Evolutionary conservation across 1,140 invertebrate species (phyloP).

Genomic region (Micrasema longulum): DNA sequence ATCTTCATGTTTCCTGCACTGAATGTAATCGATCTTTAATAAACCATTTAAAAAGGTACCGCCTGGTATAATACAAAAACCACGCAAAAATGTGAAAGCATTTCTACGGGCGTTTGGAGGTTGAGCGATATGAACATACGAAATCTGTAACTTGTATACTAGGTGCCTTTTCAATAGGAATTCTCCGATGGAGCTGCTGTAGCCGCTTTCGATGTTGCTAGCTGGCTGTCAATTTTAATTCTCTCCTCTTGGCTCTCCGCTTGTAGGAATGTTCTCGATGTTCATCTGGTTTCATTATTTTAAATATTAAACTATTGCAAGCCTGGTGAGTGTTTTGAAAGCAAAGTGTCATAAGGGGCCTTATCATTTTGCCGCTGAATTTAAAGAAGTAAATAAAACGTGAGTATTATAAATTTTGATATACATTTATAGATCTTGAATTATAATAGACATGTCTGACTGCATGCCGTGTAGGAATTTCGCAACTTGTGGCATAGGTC

Average conservation of each 20-base stretch:
- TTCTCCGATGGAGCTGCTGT: not conserved
- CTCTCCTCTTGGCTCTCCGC: slow-evolving; percentile 11
- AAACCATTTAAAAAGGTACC: not conserved
- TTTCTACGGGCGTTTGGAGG: slow-evolving; percentile 68
- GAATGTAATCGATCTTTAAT: not conserved
- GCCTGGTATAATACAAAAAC: not conserved
- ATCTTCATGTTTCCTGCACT: slow-evolving; percentile 10
- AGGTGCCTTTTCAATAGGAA: slow-evolving; percentile 15
- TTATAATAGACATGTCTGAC: slow-evolving; percentile 13
- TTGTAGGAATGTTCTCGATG: slow-evolving; percentile 30
- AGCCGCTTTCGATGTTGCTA: slow-evolving; percentile 29
- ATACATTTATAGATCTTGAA: slow-evolving; percentile 1
- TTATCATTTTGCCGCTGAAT: slow-evolving; percentile 40
- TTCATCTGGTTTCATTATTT: slow-evolving; percentile 41
- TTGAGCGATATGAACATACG: no score
- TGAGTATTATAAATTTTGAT: slow-evolving; percentile 24
- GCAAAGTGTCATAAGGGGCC: slow-evolving; percentile 38
- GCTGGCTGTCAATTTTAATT: slow-evolving; percentile 34
- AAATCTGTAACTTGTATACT: no score
- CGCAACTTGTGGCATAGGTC: slow-evolving; percentile 11
- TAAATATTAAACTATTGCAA: slow-evolving; percentile 49
- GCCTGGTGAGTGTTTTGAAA: slow-evolving; percentile 43
- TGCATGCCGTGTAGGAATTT: not conserved
- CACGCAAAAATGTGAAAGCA: slow-evolving; percentile 6
- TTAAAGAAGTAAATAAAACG: slow-evolving; percentile 27